Base-by-base conservation (phyloP, 1,140 invertebrate genomes). In the Hyles euphorbiae region DNA sequence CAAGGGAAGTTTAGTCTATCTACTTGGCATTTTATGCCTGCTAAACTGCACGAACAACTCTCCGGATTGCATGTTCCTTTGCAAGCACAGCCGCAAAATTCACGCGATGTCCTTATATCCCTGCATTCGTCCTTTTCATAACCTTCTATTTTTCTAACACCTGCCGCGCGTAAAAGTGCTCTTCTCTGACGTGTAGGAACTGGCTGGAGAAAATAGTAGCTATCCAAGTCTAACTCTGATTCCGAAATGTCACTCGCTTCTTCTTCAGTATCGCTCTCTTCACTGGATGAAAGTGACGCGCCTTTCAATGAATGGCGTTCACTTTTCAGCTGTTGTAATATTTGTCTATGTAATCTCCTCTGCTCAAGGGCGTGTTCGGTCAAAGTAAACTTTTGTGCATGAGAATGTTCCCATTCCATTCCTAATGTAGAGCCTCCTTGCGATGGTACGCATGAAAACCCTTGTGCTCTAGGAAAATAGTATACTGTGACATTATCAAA, bases 381-480 rank as follows among this genome's bases (percentile, higher is more conserved):
- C 57, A 98, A 76, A 7, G 95, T 89, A 63, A 91, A 90, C 55
- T 93, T 92, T 73, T 95, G 92, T 47, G 92, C 91, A 76, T 96
- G 93, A 5, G 93, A 93, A 78, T 99, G 98, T 58, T 93, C 92
- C 60, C 94, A 93, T 54, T 94, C 94, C 98, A 99, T 99, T n/a
- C 98, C 98, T 55, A 99, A 90, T 7, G 98, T 99, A 44, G 97
- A 98, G 34, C 98, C 98, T 44, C 98, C 98, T 90, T 97, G 96
- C 53, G 97, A 98, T 56, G 98, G 98, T 54, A 99, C 97, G 91
- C 98, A 99, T 10, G 96, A 96, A 87, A 99, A 99, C n/a, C 98
- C 98, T 91, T 99, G 98, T 48, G 96, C 92, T 77, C 98, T 89
- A 0, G 96, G 95, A 85, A 99, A 99, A 90, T 98, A 98, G 87